Evolutionary conservation across 2,888 invertebrate genomes (phyloP), one percentile per base, ranked within the genome.

Genomic region (Meliscaeva auricollis): DNA sequence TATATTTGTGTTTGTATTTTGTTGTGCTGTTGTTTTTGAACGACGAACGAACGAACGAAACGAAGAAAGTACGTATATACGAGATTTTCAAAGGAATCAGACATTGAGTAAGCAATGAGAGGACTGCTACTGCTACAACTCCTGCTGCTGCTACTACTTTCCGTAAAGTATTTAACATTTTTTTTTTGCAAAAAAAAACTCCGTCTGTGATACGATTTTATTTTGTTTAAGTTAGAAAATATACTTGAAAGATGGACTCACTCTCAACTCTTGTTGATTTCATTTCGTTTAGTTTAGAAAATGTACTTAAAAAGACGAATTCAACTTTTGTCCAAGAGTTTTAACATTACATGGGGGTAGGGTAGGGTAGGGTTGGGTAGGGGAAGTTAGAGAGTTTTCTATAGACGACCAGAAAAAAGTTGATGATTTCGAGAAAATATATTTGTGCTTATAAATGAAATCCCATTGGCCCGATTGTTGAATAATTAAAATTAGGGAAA

Each of bases 1-100:
- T 64, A 81, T 73, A 64, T 85, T 80, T 85, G 41, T 44, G 46
- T 44, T 48, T 44, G 48, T 17, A 15, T 41, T 20, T 48, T 30
- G 32, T 50, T 15, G 20, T 52, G 17, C 54, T 17, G 2, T 30
- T 17, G 35, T 58, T 46, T 46, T 46, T 56, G 30, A n/a, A 26
- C 4, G 26, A 26, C 26, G 26, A 26, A 26, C 41, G 17, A 13
- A 38, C n/a, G n/a, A 11, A 20, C 17, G 50, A 32, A 46, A 15
- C n/a, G 15, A 20, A 68, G 41, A 72, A 62, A 62, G 26, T 11
- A 64, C n/a, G n/a, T n/a, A n/a, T n/a, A n/a, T n/a, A n/a, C 1
- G 9, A 48, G 17, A 46, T 72, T 46, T 62, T 77, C 58, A 76
- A 76, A 56, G 75, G 38, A 38, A 38, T 38, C n/a, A 30, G 60